A percentile compares a stretch with the other conserved stretches of the same genome.
These are phyloP conservation scores for Parnassius glacialis DNA, from an alignment of 2,888 invertebrate genomes.

Conservation along the genomic window DNA sequence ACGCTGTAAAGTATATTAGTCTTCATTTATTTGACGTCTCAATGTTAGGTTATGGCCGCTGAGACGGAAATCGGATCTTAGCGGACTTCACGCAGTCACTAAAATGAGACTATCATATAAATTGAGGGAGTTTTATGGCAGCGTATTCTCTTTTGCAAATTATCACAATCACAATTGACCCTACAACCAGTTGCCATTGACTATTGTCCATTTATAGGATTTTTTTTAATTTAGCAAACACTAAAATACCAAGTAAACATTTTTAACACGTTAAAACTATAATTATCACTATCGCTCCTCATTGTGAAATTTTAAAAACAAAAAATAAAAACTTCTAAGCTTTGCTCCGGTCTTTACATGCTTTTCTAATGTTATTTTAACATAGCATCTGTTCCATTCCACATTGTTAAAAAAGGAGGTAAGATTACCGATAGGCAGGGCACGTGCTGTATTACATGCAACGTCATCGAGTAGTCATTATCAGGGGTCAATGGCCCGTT, in stretches of 20 bases:
- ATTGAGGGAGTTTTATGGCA: constrained; percentile 26
- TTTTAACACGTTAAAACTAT: no score
- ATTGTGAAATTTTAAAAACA: no score
- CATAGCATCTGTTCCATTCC: constrained; percentile 49
- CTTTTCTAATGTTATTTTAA: not conserved
- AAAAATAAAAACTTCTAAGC: no score
- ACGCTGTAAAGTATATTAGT: constrained; percentile 68
- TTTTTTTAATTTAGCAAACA: no score
- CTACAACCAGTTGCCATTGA: no score
- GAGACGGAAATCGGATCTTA: constrained; percentile 57
- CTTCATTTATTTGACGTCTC: constrained; percentile 76
- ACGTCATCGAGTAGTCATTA: constrained; percentile 79
- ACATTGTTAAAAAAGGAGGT: constrained; percentile 40
- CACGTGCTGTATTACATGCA: constrained; percentile 69
- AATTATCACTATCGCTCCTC: no score
- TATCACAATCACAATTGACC: no score
- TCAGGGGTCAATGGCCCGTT: constrained; percentile 73
- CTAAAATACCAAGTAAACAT: no score
- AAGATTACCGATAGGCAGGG: constrained; percentile 46
- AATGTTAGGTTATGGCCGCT: constrained; percentile 57
- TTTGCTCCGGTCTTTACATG: no score
- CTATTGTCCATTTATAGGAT: no score
- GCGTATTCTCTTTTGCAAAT: not conserved
- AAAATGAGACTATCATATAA: constrained; percentile 36
- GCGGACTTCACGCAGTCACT: constrained; percentile 36